Percentiles rank a stretch among this genome's conserved stretches.
Evolutionary conservation across 2,113 vertebrate genomes (phyloP).

Genomic region (Callithrix jacchus): DNA sequence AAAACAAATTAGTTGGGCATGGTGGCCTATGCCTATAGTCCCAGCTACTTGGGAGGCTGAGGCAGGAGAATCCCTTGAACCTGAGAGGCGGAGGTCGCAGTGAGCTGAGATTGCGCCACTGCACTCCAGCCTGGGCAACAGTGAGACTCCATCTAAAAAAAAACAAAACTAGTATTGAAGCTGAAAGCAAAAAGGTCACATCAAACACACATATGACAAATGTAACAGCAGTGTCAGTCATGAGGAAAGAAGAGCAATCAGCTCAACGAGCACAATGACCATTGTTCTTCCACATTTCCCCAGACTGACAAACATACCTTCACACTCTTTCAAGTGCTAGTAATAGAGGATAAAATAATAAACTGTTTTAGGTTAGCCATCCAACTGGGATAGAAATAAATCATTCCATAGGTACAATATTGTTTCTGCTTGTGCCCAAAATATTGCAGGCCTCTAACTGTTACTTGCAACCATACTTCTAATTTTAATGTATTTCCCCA

Average conservation of each 20-base stretch:
- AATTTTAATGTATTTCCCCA: neutral
- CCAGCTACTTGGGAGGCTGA: no score
- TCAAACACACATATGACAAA: neutral
- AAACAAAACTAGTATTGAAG: neutral
- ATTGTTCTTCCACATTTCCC: neutral
- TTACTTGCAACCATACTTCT: neutral
- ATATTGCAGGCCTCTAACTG: neutral
- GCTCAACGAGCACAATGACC: neutral
- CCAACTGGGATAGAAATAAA: neutral
- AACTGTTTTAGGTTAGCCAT: neutral
- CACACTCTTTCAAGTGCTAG: neutral
- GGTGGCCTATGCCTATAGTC: no score
- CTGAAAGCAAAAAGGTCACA: rapidly evolving
- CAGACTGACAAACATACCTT: neutral
- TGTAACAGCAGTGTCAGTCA: no score
- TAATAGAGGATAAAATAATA: neutral
- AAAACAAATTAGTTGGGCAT: no score
- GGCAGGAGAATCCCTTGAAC: no score
- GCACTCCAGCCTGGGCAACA: no score
- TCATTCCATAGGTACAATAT: neutral
- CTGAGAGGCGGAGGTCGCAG: no score
- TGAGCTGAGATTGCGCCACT: no score
- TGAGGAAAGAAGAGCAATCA: neutral
- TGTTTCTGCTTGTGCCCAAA: neutral
- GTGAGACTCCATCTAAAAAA: no score